A percentile compares a stretch with the other conserved stretches of the same genome.
phyloP scores from a whole-genome alignment of 2,797 vertebrate genomes.

The Gymnoscopelus microlampas region DNA sequence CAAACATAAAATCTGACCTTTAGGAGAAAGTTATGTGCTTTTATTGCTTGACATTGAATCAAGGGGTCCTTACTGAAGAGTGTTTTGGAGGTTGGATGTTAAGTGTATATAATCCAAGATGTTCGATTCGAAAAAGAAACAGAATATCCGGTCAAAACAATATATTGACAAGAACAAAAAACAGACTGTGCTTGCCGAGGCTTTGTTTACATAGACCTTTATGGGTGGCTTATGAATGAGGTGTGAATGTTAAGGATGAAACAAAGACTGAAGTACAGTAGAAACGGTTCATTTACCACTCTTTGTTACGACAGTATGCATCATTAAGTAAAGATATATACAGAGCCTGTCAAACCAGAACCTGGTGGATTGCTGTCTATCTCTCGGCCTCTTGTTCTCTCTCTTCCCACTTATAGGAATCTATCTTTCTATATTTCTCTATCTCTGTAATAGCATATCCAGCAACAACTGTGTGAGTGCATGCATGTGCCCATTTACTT shows the following conservation, averaged over 20 bases:
- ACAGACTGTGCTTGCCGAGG: slow-evolving; percentile 8
- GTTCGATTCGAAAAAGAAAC: background rate
- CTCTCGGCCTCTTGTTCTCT: slow-evolving; percentile 1
- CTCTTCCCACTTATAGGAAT: background rate
- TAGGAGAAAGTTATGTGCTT: slow-evolving; percentile 12
- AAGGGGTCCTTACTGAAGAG: slow-evolving; percentile 26
- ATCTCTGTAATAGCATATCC: slow-evolving; percentile 14
- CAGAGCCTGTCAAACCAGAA: slow-evolving; percentile 62
- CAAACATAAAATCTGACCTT: slow-evolving; percentile 52
- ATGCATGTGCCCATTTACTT: slow-evolving; percentile 8
- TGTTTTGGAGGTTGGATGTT: slow-evolving; percentile 13
- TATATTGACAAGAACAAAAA: background rate
- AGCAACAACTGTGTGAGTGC: slow-evolving; percentile 13
- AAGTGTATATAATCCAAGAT: slow-evolving; percentile 14
- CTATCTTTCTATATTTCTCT: background rate
- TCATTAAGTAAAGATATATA: slow-evolving; percentile 65
- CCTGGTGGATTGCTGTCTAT: slow-evolving; percentile 54
- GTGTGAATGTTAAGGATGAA: slow-evolving; percentile 20
- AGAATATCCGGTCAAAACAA: background rate
- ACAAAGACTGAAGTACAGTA: slow-evolving; percentile 16
- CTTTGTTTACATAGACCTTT: slow-evolving; percentile 7
- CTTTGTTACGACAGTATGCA: slow-evolving; percentile 49
- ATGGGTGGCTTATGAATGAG: slow-evolving; percentile 13
- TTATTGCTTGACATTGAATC: background rate
- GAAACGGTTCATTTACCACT: slow-evolving; percentile 59